Evolutionary conservation across 1,140 invertebrate genomes (phyloP).

Genomic region (Drosophila asahinai): DNA sequence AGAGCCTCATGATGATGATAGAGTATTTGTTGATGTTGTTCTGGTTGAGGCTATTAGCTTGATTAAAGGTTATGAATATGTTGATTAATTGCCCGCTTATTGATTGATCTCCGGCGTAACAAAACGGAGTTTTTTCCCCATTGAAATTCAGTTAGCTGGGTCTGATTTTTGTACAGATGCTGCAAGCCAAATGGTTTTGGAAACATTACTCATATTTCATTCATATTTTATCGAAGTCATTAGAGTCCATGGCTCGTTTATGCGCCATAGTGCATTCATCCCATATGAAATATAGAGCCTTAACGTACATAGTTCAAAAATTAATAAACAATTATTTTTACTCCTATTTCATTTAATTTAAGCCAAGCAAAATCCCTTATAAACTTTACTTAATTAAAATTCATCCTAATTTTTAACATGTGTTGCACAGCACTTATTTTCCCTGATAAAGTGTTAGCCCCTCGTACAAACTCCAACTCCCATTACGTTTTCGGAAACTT

Average conservation of each 20-base stretch:
- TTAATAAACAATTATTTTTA: no score
- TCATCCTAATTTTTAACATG: neutral
- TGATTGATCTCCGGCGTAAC: neutral
- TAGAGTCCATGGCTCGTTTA: neutral
- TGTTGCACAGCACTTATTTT: neutral
- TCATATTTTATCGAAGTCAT: neutral
- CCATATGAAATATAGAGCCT: no score
- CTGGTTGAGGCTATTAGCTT: constrained; percentile 58
- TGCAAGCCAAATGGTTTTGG: neutral
- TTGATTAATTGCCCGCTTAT: constrained; percentile 17
- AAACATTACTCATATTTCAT: neutral
- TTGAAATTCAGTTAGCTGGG: neutral
- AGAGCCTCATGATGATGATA: constrained; percentile 26
- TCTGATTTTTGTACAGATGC: neutral
- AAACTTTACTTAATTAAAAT: neutral
- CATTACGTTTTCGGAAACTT: constrained; percentile 30
- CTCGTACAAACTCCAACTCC: constrained; percentile 7
- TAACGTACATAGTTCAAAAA: no score
- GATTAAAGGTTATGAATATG: constrained; percentile 55
- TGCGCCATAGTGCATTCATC: no score
- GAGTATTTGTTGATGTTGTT: constrained; percentile 35
- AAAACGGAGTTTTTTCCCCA: neutral
- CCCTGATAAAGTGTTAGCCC: constrained; percentile 1
- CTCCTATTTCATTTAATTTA: no score
- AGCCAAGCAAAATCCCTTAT: no score